Conservation (phyloP, 2,113 vertebrate genomes). For the Callaeas wilsoni region DNA sequence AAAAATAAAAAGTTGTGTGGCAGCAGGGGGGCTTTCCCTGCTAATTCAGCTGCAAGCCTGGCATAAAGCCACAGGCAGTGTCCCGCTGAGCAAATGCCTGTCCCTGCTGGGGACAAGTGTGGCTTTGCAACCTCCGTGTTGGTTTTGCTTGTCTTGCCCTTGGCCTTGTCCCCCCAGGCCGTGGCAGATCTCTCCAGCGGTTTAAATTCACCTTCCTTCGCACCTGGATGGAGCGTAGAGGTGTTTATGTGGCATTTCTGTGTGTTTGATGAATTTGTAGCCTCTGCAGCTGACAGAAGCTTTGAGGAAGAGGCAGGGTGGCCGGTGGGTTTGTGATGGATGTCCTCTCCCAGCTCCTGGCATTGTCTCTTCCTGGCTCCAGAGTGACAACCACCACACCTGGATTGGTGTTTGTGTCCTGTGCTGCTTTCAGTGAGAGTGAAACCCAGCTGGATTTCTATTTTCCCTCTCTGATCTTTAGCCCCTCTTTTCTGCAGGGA, state of each 20-base stretch:
- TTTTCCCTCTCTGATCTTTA: not conserved
- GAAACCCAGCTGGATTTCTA: not conserved
- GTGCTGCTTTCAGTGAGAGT: not conserved
- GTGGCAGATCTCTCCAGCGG: not conserved
- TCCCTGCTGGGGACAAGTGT: not conserved
- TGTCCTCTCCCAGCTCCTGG: not conserved
- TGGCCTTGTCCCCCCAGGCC: not conserved
- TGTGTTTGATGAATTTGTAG: not conserved
- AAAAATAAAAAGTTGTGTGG: not conserved
- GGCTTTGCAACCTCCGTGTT: not conserved
- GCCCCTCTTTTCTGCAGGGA: not conserved
- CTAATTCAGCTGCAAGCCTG: not conserved
- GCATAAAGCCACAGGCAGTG: not conserved
- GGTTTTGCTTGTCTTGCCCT: not conserved
- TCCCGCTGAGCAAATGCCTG: not conserved
- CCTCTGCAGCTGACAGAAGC: not conserved
- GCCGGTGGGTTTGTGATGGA: not conserved
- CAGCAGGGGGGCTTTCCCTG: not conserved
- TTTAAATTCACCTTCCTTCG: not conserved
- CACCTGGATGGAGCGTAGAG: no score
- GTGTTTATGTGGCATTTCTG: not conserved
- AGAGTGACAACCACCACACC: accelerated
- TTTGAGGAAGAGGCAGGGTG: not conserved
- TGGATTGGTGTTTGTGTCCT: not conserved
- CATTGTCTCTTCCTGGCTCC: not conserved